Conservation (phyloP, 92 coral and sea anemone species). For the Heteractis magnifica region DNA sequence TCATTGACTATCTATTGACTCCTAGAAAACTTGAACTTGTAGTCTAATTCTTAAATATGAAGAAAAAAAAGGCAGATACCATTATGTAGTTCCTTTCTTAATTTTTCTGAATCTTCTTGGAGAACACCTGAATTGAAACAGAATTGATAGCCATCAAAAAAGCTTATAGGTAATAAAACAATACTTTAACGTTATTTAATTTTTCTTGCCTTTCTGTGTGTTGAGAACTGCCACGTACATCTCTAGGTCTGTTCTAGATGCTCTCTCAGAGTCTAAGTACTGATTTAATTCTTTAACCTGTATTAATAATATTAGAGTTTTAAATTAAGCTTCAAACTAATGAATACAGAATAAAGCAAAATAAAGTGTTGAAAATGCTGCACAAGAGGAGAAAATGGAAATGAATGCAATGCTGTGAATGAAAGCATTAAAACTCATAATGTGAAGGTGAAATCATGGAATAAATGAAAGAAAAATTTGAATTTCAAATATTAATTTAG, state of each 20-base stretch:
- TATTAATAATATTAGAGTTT: not conserved
- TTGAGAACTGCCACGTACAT: conserved; percentile 97
- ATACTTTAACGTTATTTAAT: not conserved
- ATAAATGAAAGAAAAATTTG: no score
- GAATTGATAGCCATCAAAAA: not conserved
- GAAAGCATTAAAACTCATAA: no score
- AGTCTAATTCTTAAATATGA: no score
- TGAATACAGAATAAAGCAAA: no score
- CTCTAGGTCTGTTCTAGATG: conserved; percentile 96
- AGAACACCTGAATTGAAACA: conserved; percentile 64
- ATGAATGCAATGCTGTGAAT: no score
- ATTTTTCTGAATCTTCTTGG: conserved; percentile 94
- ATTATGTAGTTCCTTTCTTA: conserved; percentile 89
- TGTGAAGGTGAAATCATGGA: no score
- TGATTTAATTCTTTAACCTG: conserved; percentile 86
- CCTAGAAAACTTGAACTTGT: no score
- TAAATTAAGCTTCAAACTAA: no score
- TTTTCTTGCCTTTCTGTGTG: conserved; percentile 83
- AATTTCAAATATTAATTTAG: no score
- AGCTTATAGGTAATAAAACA: not conserved
- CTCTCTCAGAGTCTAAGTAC: conserved; percentile 90
- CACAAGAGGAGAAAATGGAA: no score
- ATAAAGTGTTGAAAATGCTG: no score
- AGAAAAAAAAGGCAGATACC: conserved; percentile 44
- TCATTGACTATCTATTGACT: no score